These are phyloP conservation scores for Lissonota sp. DNA, from an alignment of 2,888 invertebrate genomes.

Conservation along the genomic window DNA sequence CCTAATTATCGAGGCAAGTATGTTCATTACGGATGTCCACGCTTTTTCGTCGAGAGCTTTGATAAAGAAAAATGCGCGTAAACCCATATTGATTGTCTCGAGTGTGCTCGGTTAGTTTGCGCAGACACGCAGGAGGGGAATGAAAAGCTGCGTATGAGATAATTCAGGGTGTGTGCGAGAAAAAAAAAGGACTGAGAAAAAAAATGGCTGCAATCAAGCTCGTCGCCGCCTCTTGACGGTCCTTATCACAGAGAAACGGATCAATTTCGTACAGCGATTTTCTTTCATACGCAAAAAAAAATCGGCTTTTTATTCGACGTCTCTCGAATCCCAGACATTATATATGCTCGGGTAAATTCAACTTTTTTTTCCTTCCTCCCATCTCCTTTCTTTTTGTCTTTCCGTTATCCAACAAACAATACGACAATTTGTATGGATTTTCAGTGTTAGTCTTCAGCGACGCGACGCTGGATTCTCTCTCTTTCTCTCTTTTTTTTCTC, in stretches of 20 bases:
- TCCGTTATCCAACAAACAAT: conserved; percentile 42
- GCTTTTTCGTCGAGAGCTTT: conserved; percentile 6
- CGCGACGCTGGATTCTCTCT: conserved; percentile 58
- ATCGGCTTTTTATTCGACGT: conserved; percentile 10
- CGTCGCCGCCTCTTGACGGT: not conserved
- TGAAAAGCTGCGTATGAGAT: too few species aligned
- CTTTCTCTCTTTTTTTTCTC: conserved; percentile 7
- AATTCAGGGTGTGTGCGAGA: conserved; percentile 1
- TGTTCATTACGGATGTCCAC: conserved; percentile 34
- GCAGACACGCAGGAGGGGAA: conserved; percentile 26
- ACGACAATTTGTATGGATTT: conserved; percentile 80
- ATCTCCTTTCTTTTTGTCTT: not conserved
- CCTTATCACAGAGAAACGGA: not conserved
- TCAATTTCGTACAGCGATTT: conserved; percentile 5
- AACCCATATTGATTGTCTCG: conserved; percentile 20
- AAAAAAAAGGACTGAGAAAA: not conserved
- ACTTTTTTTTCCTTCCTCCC: not conserved
- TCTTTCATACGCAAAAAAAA: not conserved
- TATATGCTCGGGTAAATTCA: not conserved
- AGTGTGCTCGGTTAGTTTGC: conserved; percentile 42
- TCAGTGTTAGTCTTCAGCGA: conserved; percentile 76
- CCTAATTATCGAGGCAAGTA: conserved; percentile 39
- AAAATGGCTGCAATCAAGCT: conserved; percentile 33
- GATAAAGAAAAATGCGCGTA: conserved; percentile 7
- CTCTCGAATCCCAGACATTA: not conserved